A percentile compares a stretch with the other conserved stretches of the same genome.
Conservation (phyloP, 2,797 vertebrate species). For the Pseudopleuronectes americanus region DNA sequence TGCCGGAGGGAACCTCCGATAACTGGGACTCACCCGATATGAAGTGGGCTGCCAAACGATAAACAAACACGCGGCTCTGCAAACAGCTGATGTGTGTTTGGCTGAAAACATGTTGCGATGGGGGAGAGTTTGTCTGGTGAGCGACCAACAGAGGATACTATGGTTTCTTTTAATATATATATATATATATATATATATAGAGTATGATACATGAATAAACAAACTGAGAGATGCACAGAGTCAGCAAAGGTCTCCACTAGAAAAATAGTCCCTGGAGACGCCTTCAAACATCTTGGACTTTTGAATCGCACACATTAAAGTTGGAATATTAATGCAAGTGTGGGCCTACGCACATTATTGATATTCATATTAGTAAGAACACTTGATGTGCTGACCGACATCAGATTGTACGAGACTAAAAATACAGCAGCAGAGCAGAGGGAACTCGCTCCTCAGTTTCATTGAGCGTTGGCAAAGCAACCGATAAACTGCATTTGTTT, state of each 20-base stretch:
- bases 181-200: neutral
- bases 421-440: slow-evolving; percentile 2
- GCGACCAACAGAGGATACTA: slow-evolving; percentile 34
- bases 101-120: slow-evolving; percentile 21
- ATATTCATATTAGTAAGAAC: slow-evolving; percentile 1
- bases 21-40: slow-evolving; percentile 22
- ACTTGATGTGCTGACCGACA: neutral
- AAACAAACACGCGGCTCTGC: slow-evolving; percentile 26
- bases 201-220: slow-evolving; percentile 17
- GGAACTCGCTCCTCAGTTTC: slow-evolving; percentile 31
- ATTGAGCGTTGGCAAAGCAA: slow-evolving; percentile 13
- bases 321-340: slow-evolving; percentile 9
- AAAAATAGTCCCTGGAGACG: slow-evolving; percentile 46
- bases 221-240: slow-evolving; percentile 32
- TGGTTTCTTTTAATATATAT: slow-evolving; percentile 13
- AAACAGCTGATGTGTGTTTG: slow-evolving; percentile 34
- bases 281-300: slow-evolving; percentile 25
- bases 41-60: neutral
- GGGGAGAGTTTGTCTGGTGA: slow-evolving; percentile 18
- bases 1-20: slow-evolving; percentile 14
- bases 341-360: neutral
- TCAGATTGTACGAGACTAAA: neutral
- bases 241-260: slow-evolving; percentile 25
- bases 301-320: slow-evolving; percentile 7
- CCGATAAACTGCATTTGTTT: slow-evolving; percentile 21